A percentile compares a stretch with the other conserved stretches of the same genome.
phyloP scores from a whole-genome alignment of 2,113 vertebrate species.

The Urocolius indicus region DNA sequence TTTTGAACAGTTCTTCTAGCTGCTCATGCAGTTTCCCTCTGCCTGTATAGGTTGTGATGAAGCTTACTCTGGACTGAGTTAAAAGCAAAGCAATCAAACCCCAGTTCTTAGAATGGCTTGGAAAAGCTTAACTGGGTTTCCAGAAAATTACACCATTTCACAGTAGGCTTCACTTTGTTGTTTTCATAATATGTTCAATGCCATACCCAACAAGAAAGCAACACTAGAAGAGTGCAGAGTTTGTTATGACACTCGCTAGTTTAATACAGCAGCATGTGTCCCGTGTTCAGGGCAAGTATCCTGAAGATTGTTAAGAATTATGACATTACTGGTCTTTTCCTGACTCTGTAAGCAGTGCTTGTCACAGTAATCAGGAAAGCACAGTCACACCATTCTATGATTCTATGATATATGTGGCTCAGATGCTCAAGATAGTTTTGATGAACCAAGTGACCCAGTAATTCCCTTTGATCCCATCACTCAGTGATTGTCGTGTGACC shows the following conservation, averaged over 20 bases:
- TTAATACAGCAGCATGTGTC: neutral
- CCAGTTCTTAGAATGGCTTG: neutral
- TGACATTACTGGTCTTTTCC: neutral
- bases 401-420: neutral
- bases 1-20: neutral
- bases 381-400: too few species aligned
- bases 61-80: neutral
- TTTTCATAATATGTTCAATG: neutral
- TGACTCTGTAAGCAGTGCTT: neutral
- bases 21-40: neutral
- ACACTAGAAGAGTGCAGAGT: neutral
- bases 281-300: neutral
- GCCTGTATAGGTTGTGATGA: neutral
- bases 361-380: neutral
- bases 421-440: neutral
- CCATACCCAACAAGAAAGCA: neutral
- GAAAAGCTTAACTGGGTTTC: neutral
- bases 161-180: neutral
- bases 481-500: conserved; percentile 7
- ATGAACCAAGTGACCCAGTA: neutral
- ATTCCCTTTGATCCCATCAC: neutral
- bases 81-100: neutral
- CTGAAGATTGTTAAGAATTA: neutral
- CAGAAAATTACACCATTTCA: neutral
- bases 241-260: neutral